Conservation (phyloP, 2,888 invertebrate species). For the Dasysyrphus tricinctus region DNA sequence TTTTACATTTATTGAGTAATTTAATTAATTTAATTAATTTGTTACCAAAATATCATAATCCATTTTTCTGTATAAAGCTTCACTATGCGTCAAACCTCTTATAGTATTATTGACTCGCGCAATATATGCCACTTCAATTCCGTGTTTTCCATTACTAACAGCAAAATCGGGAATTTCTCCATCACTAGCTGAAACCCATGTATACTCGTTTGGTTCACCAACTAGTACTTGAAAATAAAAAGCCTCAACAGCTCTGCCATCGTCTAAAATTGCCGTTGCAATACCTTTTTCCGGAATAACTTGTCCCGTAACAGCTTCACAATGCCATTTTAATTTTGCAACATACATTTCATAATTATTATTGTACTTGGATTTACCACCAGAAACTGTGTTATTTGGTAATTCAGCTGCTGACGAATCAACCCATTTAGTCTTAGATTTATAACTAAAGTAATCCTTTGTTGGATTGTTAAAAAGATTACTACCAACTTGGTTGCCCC, state of each 20-base stretch:
- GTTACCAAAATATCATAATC: conserved; percentile 20
- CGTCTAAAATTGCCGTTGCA: not conserved
- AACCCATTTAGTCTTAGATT: not conserved
- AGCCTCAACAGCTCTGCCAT: not conserved
- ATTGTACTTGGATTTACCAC: conserved; percentile 8
- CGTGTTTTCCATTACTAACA: not conserved
- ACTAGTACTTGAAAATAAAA: conserved; percentile 2
- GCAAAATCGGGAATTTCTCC: conserved; percentile 28
- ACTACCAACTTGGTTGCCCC: rapidly evolving
- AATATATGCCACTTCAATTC: not conserved
- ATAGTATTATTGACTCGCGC: not conserved
- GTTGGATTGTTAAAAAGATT: not conserved
- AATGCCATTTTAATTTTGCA: not conserved
- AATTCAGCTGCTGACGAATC: not conserved
- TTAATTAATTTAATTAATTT: no score
- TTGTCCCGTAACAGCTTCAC: conserved; percentile 7
- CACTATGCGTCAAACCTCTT: not conserved
- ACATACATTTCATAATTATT: not conserved
- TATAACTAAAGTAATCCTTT: not conserved
- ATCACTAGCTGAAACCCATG: conserved; percentile 1
- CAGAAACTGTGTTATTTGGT: conserved; percentile 22
- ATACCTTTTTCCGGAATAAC: not conserved
- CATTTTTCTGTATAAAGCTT: not conserved
- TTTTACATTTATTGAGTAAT: no score
- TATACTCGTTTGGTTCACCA: conserved; percentile 4